A percentile compares a stretch with the other conserved stretches of the same genome.
Evolutionary conservation across 2,797 vertebrate genomes (phyloP).

Genomic region (Epinephelus coioides): DNA sequence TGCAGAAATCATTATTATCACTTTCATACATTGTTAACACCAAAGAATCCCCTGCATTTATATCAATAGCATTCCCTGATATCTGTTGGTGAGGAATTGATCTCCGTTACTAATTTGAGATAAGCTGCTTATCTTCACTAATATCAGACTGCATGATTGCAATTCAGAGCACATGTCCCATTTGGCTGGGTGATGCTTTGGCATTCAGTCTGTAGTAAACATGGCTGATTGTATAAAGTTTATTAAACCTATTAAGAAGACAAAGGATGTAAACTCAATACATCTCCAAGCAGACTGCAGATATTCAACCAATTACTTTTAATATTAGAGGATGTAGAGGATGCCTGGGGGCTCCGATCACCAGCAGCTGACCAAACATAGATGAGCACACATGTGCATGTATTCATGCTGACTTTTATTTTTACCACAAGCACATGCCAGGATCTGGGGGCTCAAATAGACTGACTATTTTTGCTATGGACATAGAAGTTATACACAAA

Average conservation of each 20-base stretch:
- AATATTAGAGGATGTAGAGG: conserved; percentile 39
- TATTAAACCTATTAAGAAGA: conserved; percentile 39
- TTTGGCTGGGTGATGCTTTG: conserved; percentile 42
- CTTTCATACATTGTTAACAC: conserved; percentile 25
- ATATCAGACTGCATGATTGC: conserved; percentile 50
- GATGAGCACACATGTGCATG: conserved; percentile 37
- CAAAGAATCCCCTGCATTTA: neutral
- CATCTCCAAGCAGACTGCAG: neutral
- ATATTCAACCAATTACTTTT: conserved; percentile 32
- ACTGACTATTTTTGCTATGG: conserved; percentile 38
- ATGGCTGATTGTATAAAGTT: neutral
- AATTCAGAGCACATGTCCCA: conserved; percentile 40
- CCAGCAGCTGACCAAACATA: conserved; percentile 56
- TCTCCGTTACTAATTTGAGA: conserved; percentile 33
- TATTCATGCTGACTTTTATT: conserved; percentile 47
- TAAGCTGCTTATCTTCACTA: conserved; percentile 55
- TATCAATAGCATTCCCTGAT: conserved; percentile 10
- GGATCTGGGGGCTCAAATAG: conserved; percentile 40
- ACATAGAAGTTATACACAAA: conserved; percentile 26
- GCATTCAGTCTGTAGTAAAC: conserved; percentile 26
- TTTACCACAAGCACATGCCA: conserved; percentile 37
- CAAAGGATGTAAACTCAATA: conserved; percentile 29
- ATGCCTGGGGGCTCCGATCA: conserved; percentile 14
- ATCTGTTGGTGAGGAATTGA: conserved; percentile 21
- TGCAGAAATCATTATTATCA: conserved; percentile 8